Evolutionary conservation across 1,140 invertebrate genomes (phyloP), one percentile per base, ranked within the genome.

Genomic region (Drosophila arizonae): DNA sequence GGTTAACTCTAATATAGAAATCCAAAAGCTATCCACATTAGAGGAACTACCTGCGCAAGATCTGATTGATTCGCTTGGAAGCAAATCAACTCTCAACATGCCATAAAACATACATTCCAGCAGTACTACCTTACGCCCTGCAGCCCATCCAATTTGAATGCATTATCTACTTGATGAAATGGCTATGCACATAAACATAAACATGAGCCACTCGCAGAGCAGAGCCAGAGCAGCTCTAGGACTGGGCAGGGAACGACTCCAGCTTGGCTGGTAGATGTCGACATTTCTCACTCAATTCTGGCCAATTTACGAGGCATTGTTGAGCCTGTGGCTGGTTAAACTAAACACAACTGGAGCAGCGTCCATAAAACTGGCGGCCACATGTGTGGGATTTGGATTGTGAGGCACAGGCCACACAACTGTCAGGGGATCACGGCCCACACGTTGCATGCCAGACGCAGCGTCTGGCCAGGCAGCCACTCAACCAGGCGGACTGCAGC

Each of bases 301-400:
- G 68, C 45, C 79, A 87, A 87, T 86, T 85, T 85, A 85, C 71
- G 81, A 60, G 77, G 69, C 82, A 77, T 75, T 75, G 79, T 82
- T 72, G 57, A 33, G 57, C 48, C 45, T 54, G 41, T n/a, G 36
- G 28, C 50, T 69, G 55, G 55, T 61, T 63, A 68, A 61, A 43
- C 50, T 61, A 36, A 28, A 28, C 56, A 30, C 57, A 46, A 58
- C 56, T 58, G 56, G 56, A 58, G 39, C 58, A 21, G 56, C 17
- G 45, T 55, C 54, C 51, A 72, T 75, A 85, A 77, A 85, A 80
- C 73, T 80, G 69, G 77, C 58, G 24, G 26, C 48, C 56, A 24
- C 71, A 62, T 81, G 80, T 84, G 82, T 86, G 84, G 82, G 84
- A 79, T 74, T 77, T 51, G 51, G 65, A 50, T 33, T 52, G 36